A percentile compares a stretch with the other conserved stretches of the same genome.
These are phyloP conservation scores for Pituophis catenifer DNA, from an alignment of 2,113 vertebrate genomes.

Conservation along the genomic window DNA sequence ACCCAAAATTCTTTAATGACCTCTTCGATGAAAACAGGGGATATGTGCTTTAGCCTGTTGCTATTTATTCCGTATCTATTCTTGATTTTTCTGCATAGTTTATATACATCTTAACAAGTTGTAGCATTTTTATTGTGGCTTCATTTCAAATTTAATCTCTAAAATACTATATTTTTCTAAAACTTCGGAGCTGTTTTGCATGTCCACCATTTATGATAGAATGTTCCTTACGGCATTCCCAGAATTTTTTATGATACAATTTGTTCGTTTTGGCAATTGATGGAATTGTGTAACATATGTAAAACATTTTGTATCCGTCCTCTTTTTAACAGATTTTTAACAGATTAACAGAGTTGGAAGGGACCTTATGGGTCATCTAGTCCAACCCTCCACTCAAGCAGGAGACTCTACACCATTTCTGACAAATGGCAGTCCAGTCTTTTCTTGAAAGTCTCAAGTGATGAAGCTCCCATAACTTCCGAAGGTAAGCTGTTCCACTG, in stretches of 20 bases:
- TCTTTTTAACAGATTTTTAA: no score
- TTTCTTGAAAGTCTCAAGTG: no score
- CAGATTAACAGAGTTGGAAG: no score
- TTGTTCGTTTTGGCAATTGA: background rate
- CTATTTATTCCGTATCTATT: background rate
- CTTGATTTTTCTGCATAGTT: background rate
- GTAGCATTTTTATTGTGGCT: background rate
- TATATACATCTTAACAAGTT: background rate
- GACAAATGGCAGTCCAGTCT: no score
- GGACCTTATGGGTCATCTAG: no score
- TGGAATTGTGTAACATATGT: background rate
- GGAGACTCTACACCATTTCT: no score
- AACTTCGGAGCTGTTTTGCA: background rate
- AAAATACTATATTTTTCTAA: background rate
- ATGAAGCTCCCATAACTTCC: no score
- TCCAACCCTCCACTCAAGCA: no score
- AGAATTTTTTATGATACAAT: background rate
- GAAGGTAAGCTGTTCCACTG: no score
- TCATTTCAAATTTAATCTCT: background rate
- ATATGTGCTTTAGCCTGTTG: background rate
- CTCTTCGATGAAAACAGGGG: background rate
- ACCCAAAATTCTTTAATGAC: background rate
- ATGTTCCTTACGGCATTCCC: background rate
- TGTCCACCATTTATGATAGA: background rate
- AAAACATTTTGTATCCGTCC: background rate